Base-by-base conservation (phyloP, 2,888 invertebrate species). In the Leptinotarsa juncta region DNA sequence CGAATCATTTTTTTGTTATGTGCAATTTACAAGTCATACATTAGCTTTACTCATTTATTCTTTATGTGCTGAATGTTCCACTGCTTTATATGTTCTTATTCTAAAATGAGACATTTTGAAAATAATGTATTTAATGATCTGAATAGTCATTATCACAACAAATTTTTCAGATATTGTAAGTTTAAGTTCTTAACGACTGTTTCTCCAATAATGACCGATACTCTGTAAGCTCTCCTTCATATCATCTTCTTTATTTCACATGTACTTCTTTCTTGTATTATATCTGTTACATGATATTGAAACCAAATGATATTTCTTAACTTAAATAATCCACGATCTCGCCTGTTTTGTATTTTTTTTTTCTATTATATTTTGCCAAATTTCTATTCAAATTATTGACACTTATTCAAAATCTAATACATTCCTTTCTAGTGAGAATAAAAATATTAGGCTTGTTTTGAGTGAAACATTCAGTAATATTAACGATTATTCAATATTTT, bases 371-470 rank as follows among this genome's bases (percentile, higher is more conserved):
- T 42, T 42, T 42, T 42, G 42, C 42, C 42, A 42, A 42, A 42
- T 42, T 42, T 10, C 42, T 42, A 42, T 42, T 67, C 50, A 67
- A 67, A 48, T 69, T 53, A 53, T 26, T 69, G 69, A 57, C 55
- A 69, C 57, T 49, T 48, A 67, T 74, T 70, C 23, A 49, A 70
- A 60, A 72, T 66, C 60, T 71, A 62, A 77, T 80, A 81, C 82
- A 82, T 82, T 82, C 82, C 80, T 80, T 78, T 73, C 74, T 78
- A 82, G 80, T 82, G 80, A 81, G 79, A 81, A 73, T 69, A 57
- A 69, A 57, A 66, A 74, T 77, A 77, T 78, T 70, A 80, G 72
- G 65, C 69, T 69, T 48, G 57, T 74, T 68, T 74, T 75, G 74
- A 70, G 75, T 77, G 79, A 77, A 81, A 81, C 81, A 81, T 81